Evolutionary conservation across 2,113 vertebrate species (phyloP).

Genomic region (Polypterus senegalus): DNA sequence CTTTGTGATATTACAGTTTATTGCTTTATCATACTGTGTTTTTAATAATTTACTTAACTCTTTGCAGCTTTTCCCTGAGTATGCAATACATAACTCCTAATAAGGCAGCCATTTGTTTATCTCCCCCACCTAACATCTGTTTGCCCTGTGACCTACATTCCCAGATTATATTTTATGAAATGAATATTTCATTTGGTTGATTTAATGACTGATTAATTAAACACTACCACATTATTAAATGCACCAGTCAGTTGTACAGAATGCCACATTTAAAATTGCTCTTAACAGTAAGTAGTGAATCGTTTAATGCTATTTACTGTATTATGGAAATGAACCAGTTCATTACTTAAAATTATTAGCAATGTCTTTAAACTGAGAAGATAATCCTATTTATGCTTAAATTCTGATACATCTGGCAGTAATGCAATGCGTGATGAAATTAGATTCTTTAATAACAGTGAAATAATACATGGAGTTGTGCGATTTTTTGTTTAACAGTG

Average conservation of each 20-base stretch:
- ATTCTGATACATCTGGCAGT: slow-evolving; percentile 17
- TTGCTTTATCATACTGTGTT: too few species aligned
- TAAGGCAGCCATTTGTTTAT: not conserved
- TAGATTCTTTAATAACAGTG: slow-evolving; percentile 7
- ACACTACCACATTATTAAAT: not conserved
- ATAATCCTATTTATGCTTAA: slow-evolving; percentile 15
- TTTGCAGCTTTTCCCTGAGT: too few species aligned
- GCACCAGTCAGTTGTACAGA: too few species aligned
- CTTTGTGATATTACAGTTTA: too few species aligned
- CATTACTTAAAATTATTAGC: slow-evolving; percentile 17
- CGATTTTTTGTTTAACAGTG: too few species aligned
- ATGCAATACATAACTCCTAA: too few species aligned
- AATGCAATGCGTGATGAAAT: slow-evolving; percentile 21
- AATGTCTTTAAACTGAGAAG: slow-evolving; percentile 4
- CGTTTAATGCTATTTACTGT: slow-evolving; percentile 20
- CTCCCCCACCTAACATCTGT: slow-evolving; percentile 13
- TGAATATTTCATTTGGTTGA: slow-evolving; percentile 23
- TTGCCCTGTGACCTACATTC: slow-evolving; percentile 17
- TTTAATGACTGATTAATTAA: slow-evolving; percentile 29
- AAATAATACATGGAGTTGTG: too few species aligned
- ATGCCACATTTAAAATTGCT: too few species aligned
- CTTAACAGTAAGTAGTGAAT: slow-evolving; percentile 23
- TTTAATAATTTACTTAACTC: too few species aligned
- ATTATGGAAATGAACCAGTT: slow-evolving; percentile 20
- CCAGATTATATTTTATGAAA: slow-evolving; percentile 10